Conservation (phyloP, 2,113 vertebrate genomes). For the Chelonoidis abingdonii region DNA sequence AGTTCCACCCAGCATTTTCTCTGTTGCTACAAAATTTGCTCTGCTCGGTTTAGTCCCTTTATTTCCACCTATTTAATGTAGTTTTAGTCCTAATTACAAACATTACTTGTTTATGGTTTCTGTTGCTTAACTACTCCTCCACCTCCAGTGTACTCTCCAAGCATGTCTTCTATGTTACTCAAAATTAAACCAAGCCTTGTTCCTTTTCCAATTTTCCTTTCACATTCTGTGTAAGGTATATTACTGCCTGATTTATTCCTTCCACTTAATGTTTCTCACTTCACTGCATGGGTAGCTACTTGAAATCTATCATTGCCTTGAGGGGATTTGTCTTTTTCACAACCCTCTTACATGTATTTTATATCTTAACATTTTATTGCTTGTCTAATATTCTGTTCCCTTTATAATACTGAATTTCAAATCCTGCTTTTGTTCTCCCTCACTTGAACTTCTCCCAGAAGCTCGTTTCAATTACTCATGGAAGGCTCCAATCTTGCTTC, state of each 20-base stretch:
- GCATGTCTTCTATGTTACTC: neutral
- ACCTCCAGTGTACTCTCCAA: neutral
- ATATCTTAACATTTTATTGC: neutral
- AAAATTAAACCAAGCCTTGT: neutral
- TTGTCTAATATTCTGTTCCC: neutral
- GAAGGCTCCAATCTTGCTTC: neutral
- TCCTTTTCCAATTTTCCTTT: neutral
- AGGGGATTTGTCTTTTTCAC: neutral
- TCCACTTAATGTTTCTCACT: neutral
- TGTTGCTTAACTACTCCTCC: neutral
- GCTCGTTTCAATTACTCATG: neutral
- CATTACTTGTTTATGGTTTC: neutral
- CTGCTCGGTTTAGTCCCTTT: neutral
- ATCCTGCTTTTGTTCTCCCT: neutral
- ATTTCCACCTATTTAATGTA: neutral
- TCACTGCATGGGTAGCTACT: neutral
- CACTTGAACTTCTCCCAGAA: neutral
- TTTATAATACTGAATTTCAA: neutral
- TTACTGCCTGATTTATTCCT: neutral
- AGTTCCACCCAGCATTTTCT: neutral
- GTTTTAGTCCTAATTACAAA: neutral
- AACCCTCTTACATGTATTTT: neutral
- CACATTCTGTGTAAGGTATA: neutral
- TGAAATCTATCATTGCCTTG: neutral
- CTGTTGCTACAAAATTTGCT: neutral